Evolutionary conservation across 2,888 invertebrate genomes (phyloP).

Genomic region (Epsilonema sp.): DNA sequence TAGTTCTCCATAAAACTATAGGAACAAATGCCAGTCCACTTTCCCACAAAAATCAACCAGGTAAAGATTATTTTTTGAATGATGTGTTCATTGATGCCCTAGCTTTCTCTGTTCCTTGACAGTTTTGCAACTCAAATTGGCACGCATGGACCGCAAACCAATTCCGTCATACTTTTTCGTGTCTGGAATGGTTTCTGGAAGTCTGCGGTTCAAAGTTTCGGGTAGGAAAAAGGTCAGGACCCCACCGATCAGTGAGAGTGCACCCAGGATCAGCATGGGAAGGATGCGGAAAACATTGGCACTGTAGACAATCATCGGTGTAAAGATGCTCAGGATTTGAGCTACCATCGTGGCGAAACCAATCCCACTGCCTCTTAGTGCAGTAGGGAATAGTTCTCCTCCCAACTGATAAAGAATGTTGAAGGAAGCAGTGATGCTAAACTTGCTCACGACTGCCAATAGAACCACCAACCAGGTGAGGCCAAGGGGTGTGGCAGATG

Average conservation of each 20-base stretch:
- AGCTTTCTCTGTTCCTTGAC: too few relatives aligned
- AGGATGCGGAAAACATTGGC: not conserved
- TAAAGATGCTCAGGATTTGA: not conserved
- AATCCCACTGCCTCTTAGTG: not conserved
- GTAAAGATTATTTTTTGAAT: too few relatives aligned
- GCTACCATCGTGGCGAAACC: not conserved
- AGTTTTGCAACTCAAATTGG: not conserved
- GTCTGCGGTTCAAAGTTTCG: not conserved
- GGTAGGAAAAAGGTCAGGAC: not conserved
- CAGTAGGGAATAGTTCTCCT: not conserved
- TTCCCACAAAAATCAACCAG: too few relatives aligned
- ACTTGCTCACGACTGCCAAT: not conserved
- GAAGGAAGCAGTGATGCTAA: not conserved
- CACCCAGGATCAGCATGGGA: not conserved
- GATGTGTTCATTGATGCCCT: too few relatives aligned
- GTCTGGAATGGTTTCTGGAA: not conserved
- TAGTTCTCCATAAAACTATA: too few relatives aligned
- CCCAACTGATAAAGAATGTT: not conserved
- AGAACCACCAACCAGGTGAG: not conserved
- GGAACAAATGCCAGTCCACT: too few relatives aligned
- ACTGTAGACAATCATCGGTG: not conserved
- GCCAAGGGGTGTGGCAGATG: not conserved
- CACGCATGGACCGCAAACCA: not conserved
- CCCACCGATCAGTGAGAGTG: not conserved
- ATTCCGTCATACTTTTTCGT: not conserved